phyloP scores from a whole-genome alignment of 2,113 vertebrate species.

The Pogonocichla stellata region DNA sequence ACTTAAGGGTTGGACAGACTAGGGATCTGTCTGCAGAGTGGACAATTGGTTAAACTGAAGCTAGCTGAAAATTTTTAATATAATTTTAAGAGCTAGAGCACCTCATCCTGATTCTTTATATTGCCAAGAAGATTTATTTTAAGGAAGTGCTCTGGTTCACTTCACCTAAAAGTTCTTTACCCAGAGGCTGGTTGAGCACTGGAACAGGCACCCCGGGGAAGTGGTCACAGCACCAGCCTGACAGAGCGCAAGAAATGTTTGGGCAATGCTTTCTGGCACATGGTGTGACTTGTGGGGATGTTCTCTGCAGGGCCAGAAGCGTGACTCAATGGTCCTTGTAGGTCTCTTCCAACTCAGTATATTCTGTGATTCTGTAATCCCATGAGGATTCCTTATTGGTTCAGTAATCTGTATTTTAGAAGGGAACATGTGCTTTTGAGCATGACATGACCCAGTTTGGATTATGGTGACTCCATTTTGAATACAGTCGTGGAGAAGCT shows the following conservation, averaged over 20 bases:
- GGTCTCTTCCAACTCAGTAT: background rate
- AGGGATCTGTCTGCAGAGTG: background rate
- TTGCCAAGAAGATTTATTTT: background rate
- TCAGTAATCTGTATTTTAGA: background rate
- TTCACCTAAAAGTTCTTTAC: background rate
- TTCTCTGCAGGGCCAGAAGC: background rate
- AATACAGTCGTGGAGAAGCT: background rate
- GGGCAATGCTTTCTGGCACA: background rate
- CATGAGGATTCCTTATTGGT: background rate
- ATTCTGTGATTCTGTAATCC: background rate
- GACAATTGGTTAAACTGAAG: background rate
- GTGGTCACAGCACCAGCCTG: background rate
- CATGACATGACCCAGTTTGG: accelerated
- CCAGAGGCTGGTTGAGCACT: background rate
- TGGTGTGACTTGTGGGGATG: background rate
- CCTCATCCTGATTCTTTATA: background rate
- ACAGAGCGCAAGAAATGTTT: background rate
- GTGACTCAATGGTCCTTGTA: accelerated
- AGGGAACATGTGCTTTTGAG: background rate
- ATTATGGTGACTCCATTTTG: background rate
- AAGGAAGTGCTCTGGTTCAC: background rate
- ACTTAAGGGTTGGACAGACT: background rate
- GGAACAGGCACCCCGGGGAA: accelerated
- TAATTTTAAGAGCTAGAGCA: background rate
- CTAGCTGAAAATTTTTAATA: background rate